Evolutionary conservation across 2,113 vertebrate genomes (phyloP).

Genomic region (Myotis lucifugus): DNA sequence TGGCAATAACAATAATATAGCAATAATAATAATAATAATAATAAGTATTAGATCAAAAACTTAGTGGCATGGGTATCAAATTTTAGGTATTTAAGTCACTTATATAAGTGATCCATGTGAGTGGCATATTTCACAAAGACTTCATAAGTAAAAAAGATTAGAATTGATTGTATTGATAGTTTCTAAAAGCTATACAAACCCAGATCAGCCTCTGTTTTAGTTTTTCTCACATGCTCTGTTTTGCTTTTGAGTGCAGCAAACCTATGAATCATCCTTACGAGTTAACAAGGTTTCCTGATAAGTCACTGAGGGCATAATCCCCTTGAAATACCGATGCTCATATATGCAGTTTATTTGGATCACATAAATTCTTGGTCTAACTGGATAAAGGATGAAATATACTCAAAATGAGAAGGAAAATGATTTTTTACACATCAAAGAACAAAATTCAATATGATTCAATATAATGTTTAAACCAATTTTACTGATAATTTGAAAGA

Average conservation of each 20-base stretch:
- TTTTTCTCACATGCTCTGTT: neutral
- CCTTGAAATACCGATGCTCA: conserved; percentile 39
- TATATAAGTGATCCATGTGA: neutral
- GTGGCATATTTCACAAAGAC: neutral
- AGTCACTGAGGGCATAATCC: conserved; percentile 31
- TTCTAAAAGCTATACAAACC: neutral
- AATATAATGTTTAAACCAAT: conserved; percentile 48
- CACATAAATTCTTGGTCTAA: conserved; percentile 45
- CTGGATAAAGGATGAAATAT: conserved; percentile 53
- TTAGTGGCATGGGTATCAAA: neutral
- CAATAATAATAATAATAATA: neutral
- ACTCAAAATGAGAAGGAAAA: conserved; percentile 51
- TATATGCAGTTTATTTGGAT: conserved; percentile 33
- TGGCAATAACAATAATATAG: neutral
- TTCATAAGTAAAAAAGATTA: neutral
- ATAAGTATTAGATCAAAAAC: neutral
- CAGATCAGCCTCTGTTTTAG: neutral
- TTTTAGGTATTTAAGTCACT: neutral
- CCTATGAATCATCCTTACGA: conserved; percentile 11
- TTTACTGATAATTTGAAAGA: conserved; percentile 43
- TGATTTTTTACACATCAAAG: conserved; percentile 42
- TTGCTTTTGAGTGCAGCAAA: neutral
- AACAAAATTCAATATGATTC: conserved; percentile 46
- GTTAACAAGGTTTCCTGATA: conserved; percentile 34
- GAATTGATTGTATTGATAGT: neutral